phyloP scores from a whole-genome alignment of 2,888 invertebrate species.

The Dynastes tityus region DNA sequence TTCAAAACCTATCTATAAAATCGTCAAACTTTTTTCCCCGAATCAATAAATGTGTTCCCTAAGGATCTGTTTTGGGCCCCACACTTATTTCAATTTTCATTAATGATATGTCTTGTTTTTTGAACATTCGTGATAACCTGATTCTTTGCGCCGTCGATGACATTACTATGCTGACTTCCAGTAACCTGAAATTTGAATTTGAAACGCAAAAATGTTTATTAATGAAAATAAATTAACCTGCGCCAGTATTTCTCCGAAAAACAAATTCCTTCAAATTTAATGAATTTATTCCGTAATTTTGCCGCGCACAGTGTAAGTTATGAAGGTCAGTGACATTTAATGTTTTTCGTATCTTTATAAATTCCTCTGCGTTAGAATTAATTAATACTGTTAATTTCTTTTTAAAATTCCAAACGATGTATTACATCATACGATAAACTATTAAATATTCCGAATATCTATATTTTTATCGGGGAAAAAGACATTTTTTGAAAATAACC shows the following conservation, averaged over 20 bases:
- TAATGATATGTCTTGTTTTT: no score
- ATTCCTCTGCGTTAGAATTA: neutral
- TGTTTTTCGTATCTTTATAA: conserved; percentile 23
- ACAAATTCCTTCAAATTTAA: no score
- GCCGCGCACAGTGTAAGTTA: neutral
- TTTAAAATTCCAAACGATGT: neutral
- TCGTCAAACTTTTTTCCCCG: no score
- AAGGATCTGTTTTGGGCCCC: no score
- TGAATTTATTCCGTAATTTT: no score
- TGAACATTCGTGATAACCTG: no score
- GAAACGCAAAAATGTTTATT: neutral
- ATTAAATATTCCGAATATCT: conserved; percentile 5
- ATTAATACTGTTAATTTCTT: conserved; percentile 22
- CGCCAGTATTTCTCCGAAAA: no score
- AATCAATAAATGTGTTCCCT: no score
- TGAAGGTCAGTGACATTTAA: conserved; percentile 31
- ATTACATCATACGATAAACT: conserved; percentile 23
- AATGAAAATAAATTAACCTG: neutral
- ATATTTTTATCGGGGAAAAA: neutral
- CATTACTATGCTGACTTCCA: no score
- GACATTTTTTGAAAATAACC: conserved; percentile 24
- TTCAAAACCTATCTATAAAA: no score
- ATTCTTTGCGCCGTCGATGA: no score
- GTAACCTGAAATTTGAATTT: neutral
- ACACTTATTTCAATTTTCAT: no score